Evolutionary conservation across 1,140 invertebrate species (phyloP), one percentile per base, ranked within the genome.

Genomic region (Drosophila bocki): DNA sequence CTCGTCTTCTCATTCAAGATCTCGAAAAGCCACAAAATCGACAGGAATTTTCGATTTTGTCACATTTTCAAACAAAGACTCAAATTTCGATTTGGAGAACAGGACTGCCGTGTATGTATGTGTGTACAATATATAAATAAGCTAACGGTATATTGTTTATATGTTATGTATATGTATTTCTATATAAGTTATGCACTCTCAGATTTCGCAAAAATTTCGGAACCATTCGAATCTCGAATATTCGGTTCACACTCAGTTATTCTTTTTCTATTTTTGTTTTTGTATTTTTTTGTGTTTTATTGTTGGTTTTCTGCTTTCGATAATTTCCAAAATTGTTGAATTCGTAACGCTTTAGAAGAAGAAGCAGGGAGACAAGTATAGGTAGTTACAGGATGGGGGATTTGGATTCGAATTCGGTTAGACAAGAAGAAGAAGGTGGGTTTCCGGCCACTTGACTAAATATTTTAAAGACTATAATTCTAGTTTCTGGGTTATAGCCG

Each of bases 101-200:
- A 69, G 48, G 37, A 8, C 63, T 67, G 63, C 9, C 50, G 45
- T 79, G 76, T 78, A 19, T 78, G 50, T 65, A 61, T 79, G 53
- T 77, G 63, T 82, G 79, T 86, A 65, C 80, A 71, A 56, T 90
- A 83, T 83, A 88, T 88, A 88, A 88, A 88, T 88, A 88, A 88
- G 84, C 84, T 88, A 88, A 88, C 84, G 78, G 65, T 88, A 88
- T 88, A 84, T 88, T 88, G 64, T 78, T 78, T 71, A 78, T 83
- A 87, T 88, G 71, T 88, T 82, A 67, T 56, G 53, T 78, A 68
- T 68, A 56, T 80, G 71, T 75, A 50, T 67, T 63, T 63, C 41
- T 71, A 59, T 75, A 76, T 81, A 81, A 64, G 54, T 80, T 65
- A 83, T 72, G 79, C 68, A 82, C 79, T 82, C 63, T 83, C 71